Conservation (phyloP, 2,888 invertebrate genomes). For the Griposia aprilina region DNA sequence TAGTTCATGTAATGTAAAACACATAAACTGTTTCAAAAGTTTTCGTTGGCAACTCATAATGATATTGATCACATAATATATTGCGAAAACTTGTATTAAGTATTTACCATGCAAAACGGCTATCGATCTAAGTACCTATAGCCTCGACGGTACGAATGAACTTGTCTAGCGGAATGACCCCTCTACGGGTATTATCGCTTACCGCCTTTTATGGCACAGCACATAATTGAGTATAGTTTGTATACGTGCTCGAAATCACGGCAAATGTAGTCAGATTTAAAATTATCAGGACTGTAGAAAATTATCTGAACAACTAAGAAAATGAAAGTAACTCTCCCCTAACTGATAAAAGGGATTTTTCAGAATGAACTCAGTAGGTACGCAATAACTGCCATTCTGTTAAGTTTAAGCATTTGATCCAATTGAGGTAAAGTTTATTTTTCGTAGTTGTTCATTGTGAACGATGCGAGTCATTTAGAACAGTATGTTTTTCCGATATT, state of each 20-base stretch:
- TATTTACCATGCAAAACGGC: neutral
- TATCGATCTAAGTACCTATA: neutral
- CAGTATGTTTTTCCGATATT: neutral
- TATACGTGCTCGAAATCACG: slow-evolving; percentile 5
- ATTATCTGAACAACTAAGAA: neutral
- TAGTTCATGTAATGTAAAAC: neutral
- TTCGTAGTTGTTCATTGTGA: neutral
- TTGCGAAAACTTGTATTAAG: slow-evolving; percentile 17
- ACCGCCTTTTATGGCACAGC: slow-evolving; percentile 5
- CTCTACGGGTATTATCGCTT: neutral
- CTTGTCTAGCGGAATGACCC: slow-evolving; percentile 8
- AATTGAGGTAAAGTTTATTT: neutral
- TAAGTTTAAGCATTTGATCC: neutral
- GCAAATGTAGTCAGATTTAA: neutral
- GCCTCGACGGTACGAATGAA: slow-evolving; percentile 5
- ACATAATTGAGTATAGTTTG: neutral
- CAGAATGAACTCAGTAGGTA: neutral
- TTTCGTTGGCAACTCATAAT: neutral
- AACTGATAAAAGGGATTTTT: neutral
- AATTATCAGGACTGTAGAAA: neutral
- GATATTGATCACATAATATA: neutral
- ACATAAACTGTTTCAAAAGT: neutral
- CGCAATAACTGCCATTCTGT: neutral
- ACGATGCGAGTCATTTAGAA: neutral
- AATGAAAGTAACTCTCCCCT: neutral